These are phyloP conservation scores for Pseudococcus longispinus DNA, from an alignment of 2,888 invertebrate species.

Conservation along the genomic window DNA sequence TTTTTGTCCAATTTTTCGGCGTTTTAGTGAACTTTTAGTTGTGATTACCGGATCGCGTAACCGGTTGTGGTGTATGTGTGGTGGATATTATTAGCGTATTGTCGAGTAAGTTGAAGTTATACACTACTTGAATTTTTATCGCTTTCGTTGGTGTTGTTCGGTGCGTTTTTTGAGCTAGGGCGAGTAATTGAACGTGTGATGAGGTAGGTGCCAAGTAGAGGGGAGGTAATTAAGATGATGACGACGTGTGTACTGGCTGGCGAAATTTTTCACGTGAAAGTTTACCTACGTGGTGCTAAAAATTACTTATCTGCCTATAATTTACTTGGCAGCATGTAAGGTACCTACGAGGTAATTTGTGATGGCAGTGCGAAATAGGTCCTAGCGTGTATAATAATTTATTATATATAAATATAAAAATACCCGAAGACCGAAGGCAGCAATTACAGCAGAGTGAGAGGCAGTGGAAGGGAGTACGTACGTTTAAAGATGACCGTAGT, in stretches of 20 bases:
- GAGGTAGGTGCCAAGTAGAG: not conserved
- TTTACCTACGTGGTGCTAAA: not conserved
- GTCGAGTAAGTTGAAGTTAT: not conserved
- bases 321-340: slow-evolving; percentile 5
- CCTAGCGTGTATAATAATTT: not conserved
- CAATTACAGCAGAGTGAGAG: not conserved
- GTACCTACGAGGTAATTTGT: not conserved
- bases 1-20: not conserved
- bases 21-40: not conserved
- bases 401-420: slow-evolving; percentile 8
- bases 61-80: not conserved
- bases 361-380: not conserved
- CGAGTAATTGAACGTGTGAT: not conserved
- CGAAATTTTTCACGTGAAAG: not conserved
- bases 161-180: not conserved
- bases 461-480: not conserved
- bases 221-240: not conserved
- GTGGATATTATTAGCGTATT: not conserved
- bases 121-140: not conserved
- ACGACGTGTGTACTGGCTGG: not conserved
- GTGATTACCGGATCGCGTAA: not conserved
- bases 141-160: not conserved
- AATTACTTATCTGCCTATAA: not conserved
- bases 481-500: too few species aligned
- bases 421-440: not conserved